Conservation (phyloP, 92 coral and sea anemone species). For the Pocillopora meandrina region DNA sequence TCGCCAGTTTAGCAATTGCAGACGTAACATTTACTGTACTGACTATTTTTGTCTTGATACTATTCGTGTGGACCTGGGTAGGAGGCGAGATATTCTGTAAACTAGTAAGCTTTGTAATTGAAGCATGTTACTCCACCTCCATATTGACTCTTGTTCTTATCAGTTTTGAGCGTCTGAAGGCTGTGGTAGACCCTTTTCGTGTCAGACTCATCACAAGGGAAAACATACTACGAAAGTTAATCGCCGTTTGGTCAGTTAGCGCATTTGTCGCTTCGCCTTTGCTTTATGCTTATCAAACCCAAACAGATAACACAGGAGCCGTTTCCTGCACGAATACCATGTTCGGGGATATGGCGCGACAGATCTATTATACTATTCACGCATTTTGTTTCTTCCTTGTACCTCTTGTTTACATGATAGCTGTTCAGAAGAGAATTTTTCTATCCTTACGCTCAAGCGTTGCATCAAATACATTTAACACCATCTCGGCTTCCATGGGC, state of each 20-base stretch:
- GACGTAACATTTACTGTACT: slow-evolving; percentile 25
- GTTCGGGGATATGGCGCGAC: slow-evolving; percentile 34
- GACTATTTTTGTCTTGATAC: slow-evolving; percentile 18
- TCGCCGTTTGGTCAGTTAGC: slow-evolving; percentile 14
- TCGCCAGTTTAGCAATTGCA: slow-evolving; percentile 44
- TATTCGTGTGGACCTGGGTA: slow-evolving; percentile 40
- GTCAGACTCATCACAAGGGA: not conserved
- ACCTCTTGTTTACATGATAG: slow-evolving; percentile 29
- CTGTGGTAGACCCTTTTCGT: slow-evolving; percentile 30
- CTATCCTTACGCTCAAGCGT: not conserved
- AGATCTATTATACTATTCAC: slow-evolving; percentile 43
- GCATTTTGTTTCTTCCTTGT: slow-evolving; percentile 28
- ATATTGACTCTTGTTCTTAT: slow-evolving; percentile 50
- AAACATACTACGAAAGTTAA: not conserved
- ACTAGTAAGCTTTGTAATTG: slow-evolving; percentile 32
- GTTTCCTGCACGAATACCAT: slow-evolving; percentile 23
- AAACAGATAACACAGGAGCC: not conserved
- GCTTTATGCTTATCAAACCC: slow-evolving; percentile 37
- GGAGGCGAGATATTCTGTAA: slow-evolving; percentile 47
- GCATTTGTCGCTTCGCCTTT: slow-evolving; percentile 28
- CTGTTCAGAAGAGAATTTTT: slow-evolving; percentile 15
- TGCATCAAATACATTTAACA: not conserved
- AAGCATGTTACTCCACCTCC: slow-evolving; percentile 44
- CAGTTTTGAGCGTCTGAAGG: slow-evolving; percentile 35
- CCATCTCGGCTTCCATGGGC: not conserved